phyloP scores from a whole-genome alignment of 2,888 invertebrate species.

The Petrophora chlorosata region DNA sequence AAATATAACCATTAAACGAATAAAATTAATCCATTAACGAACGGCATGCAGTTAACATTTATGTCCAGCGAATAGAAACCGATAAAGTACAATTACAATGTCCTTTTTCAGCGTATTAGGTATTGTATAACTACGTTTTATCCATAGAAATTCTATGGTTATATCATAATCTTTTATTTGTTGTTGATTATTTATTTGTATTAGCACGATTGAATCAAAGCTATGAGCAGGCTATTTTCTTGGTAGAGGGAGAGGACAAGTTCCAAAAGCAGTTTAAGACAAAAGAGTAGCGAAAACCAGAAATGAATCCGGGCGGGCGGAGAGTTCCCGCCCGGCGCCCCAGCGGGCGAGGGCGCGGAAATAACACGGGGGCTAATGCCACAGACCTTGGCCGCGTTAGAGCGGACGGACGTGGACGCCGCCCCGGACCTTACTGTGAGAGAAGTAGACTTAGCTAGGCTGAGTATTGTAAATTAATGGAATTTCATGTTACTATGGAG shows the following conservation, averaged over 20 bases:
- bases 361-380: conserved; percentile 56
- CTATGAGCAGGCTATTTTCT: conserved; percentile 48
- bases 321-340: conserved; percentile 63
- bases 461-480: no score
- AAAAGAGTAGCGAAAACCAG: conserved; percentile 81
- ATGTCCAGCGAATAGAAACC: conserved; percentile 15
- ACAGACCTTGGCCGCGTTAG: conserved; percentile 43
- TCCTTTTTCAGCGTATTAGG: background rate
- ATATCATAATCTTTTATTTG: background rate
- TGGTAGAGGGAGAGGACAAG: conserved; percentile 63
- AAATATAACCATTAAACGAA: conserved; percentile 20
- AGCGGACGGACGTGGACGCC: no score
- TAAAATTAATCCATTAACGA: conserved; percentile 21
- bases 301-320: conserved; percentile 78
- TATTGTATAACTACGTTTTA: no score
- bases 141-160: no score
- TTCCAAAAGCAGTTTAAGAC: conserved; percentile 77
- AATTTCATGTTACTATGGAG: no score
- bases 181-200: conserved; percentile 2
- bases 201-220: conserved; percentile 29
- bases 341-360: conserved; percentile 60
- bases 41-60: conserved; percentile 19
- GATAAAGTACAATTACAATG: no score
- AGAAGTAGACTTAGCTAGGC: no score
- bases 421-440: background rate